Evolutionary conservation across 2,113 vertebrate genomes (phyloP).

Genomic region (Semicossyphus pulcher): DNA sequence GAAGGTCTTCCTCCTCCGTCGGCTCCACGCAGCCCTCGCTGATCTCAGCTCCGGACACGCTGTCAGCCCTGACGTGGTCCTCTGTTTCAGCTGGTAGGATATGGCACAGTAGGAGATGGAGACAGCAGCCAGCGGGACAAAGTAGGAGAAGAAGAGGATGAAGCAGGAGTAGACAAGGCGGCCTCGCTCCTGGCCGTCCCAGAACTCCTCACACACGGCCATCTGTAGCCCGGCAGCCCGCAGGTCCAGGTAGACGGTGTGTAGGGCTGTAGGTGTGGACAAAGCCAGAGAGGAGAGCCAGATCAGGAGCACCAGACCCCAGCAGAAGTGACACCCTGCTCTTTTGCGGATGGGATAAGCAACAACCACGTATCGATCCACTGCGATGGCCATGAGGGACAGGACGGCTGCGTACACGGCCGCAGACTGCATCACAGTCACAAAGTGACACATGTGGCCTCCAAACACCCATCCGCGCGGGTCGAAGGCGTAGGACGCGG

Average conservation of each 20-base stretch:
- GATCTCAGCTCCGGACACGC: conserved; percentile 70
- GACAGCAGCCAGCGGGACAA: conserved; percentile 86
- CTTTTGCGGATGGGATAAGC: conserved; percentile 86
- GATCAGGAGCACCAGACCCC: conserved; percentile 81
- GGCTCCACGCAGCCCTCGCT: conserved; percentile 82
- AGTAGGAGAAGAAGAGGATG: conserved; percentile 88
- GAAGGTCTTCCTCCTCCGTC: conserved; percentile 88
- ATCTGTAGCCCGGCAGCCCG: conserved; percentile 84
- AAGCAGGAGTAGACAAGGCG: conserved; percentile 88
- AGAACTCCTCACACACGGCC: conserved; percentile 90
- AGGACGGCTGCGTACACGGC: conserved; percentile 88
- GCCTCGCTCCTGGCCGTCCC: conserved; percentile 82
- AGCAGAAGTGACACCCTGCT: conserved; percentile 81
- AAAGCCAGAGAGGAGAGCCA: conserved; percentile 85
- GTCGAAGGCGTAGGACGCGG: conserved; percentile 89
- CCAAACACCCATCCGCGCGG: conserved; percentile 89
- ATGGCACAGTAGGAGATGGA: conserved; percentile 90
- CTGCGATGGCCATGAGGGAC: conserved; percentile 89
- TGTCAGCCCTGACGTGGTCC: conserved; percentile 74
- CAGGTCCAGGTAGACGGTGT: conserved; percentile 87
- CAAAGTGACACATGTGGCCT: conserved; percentile 86
- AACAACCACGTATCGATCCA: conserved; percentile 89
- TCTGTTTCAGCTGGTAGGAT: conserved; percentile 82
- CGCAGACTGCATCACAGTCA: conserved; percentile 86
- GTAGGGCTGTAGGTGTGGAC: conserved; percentile 82